Evolutionary conservation across 64 coral and sea anemone genomes (phyloP).

Genomic region (Montipora sp.): DNA sequence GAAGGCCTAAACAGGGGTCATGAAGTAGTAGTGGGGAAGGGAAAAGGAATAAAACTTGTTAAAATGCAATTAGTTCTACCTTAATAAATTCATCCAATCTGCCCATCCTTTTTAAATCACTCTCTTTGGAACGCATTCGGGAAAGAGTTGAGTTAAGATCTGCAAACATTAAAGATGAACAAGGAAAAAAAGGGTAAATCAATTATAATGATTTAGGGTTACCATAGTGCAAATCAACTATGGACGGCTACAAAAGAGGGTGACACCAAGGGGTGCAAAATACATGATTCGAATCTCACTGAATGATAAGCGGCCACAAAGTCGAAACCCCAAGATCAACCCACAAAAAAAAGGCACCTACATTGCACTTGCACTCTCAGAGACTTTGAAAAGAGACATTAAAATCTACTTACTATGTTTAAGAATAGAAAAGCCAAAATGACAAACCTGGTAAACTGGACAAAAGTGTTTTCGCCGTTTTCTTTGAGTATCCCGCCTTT

Average conservation of each 20-base stretch:
- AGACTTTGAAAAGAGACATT: too few relatives aligned
- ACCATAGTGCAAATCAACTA: too few relatives aligned
- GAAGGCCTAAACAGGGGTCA: too few relatives aligned
- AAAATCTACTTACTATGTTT: too few relatives aligned
- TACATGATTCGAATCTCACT: too few relatives aligned
- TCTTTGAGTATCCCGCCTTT: conserved; percentile 29
- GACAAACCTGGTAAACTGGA: conserved; percentile 34
- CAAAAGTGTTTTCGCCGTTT: conserved; percentile 18
- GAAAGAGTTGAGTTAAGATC: conserved; percentile 36
- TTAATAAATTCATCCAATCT: conserved; percentile 38
- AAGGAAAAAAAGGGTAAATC: not conserved
- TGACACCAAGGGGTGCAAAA: not conserved
- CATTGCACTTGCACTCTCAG: too few relatives aligned
- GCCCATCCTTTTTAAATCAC: conserved; percentile 27
- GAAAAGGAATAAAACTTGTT: not conserved
- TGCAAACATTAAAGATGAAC: not conserved
- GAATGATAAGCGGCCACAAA: too few relatives aligned
- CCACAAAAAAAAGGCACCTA: too few relatives aligned
- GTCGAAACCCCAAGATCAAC: too few relatives aligned
- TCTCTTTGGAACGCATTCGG: conserved; percentile 20
- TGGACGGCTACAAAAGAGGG: not conserved
- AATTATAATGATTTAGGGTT: too few relatives aligned
- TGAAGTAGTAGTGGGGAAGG: too few relatives aligned
- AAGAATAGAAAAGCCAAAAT: too few relatives aligned
- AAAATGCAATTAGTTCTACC: not conserved